phyloP scores from a whole-genome alignment of 2,888 invertebrate species.

The Lucinisca nassula region DNA sequence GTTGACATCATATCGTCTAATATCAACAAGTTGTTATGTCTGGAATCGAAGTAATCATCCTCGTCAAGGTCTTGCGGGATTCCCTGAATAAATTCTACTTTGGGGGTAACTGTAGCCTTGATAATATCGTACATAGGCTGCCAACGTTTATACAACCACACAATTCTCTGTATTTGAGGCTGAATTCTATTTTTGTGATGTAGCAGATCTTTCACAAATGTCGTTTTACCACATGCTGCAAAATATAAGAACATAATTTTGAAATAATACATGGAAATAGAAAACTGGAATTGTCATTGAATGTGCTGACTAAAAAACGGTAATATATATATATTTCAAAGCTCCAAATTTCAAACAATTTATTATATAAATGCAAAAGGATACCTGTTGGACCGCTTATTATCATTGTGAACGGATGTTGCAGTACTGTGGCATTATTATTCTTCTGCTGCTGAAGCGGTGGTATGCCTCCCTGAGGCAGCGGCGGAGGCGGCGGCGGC shows the following conservation, averaged over 20 bases:
- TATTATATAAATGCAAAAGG: neutral
- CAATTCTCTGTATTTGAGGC: neutral
- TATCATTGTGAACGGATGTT: neutral
- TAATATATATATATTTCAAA: neutral
- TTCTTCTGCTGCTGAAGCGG: neutral
- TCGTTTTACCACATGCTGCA: neutral
- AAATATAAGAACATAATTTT: neutral
- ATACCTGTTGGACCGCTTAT: neutral
- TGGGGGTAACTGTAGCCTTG: conserved; percentile 27
- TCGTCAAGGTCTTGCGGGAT: conserved; percentile 48
- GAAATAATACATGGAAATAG: neutral
- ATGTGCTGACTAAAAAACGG: neutral
- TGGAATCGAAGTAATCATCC: conserved; percentile 49
- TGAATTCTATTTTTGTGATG: neutral
- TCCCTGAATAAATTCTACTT: conserved; percentile 58
- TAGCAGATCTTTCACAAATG: neutral
- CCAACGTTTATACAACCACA: conserved; percentile 5
- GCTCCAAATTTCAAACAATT: too few relatives aligned
- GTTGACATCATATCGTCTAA: conserved; percentile 43
- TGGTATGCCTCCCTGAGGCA: too few relatives aligned
- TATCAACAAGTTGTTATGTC: conserved; percentile 49
- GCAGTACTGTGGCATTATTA: neutral
- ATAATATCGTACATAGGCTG: conserved; percentile 47
- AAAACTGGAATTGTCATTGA: neutral
- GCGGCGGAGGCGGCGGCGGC: neutral